Evolutionary conservation across 2,888 invertebrate species (phyloP), one percentile per base, ranked within the genome.

Genomic region (Habrosyne pyritoides): DNA sequence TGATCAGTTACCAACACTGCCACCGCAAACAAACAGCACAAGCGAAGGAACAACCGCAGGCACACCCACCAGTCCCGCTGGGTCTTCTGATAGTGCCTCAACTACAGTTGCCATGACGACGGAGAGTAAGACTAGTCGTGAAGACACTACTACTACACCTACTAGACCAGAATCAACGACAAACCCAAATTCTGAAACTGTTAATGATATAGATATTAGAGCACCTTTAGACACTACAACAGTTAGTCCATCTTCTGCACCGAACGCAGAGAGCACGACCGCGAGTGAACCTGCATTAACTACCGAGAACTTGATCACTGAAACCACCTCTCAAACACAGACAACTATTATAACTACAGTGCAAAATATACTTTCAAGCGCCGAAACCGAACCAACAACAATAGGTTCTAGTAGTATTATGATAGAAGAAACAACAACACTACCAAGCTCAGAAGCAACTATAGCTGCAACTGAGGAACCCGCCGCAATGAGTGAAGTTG

Each of bases 161-260:
- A 66, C 73, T 46, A 79, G 67, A 66, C 83, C 84, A 72, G 84
- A 89, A 61, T 84, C 85, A 22, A 86, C 84, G 22, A 60, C 67
- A 4, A 85, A 81, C 53, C 80, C 87, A 26, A 85, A 80, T 55
- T 79, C 80, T 18, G 87, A 87, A 66, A 84, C 84, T 42, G 71
- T 88, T 53, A 74, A 71, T 26, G 73, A 77, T 53, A 64, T 71
- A 33, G 83, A 86, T 56, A 66, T 77, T 53, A 77, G 79, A 60
- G 70, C 60, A 30, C 77, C 79, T 18, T 63, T 67, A 52, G 70
- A 77, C 36, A 67, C 81, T 14, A 75, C 81, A 42, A 75, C 79
- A 22, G 67, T 73, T 0, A 79, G 73, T 52, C 71, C 78, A 30
- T 75, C 77, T 12, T 71, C 64, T 21, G 80, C 79, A n/a, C 77